Evolutionary conservation across 2,797 vertebrate genomes (phyloP).

Genomic region (Ataeniobius toweri): DNA sequence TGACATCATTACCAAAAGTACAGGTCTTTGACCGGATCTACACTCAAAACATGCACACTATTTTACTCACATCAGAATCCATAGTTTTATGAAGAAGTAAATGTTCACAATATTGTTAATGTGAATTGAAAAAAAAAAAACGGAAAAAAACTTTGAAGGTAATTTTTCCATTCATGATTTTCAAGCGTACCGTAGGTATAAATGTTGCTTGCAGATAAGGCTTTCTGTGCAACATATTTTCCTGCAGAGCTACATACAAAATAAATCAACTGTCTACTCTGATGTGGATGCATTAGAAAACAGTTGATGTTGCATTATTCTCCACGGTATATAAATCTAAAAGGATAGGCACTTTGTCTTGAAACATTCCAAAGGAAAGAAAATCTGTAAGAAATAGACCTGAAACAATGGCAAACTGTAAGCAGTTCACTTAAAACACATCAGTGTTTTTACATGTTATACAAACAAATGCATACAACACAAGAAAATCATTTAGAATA

Average conservation of each 20-base stretch:
- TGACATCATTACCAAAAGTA: conserved; percentile 47
- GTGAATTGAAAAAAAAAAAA: conserved; percentile 58
- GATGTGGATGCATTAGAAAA: conserved; percentile 77
- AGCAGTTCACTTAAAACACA: conserved; percentile 74
- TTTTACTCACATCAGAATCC: conserved; percentile 49
- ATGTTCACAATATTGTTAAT: conserved; percentile 46
- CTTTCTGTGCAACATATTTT: conserved; percentile 69
- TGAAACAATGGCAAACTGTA: conserved; percentile 82
- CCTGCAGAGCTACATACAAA: conserved; percentile 65
- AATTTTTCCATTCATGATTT: conserved; percentile 37
- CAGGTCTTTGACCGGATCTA: conserved; percentile 50
- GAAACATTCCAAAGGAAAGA: conserved; percentile 79
- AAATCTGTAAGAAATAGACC: conserved; percentile 84
- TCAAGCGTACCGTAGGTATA: conserved; percentile 40
- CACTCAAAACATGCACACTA: conserved; percentile 65
- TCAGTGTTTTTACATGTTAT: conserved; percentile 71
- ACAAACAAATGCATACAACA: conserved; percentile 82
- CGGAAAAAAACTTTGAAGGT: conserved; percentile 43
- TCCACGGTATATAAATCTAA: conserved; percentile 82
- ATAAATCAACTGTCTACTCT: conserved; percentile 54
- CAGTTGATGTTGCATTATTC: conserved; percentile 79
- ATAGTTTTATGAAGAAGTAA: conserved; percentile 54
- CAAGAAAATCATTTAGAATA: conserved; percentile 78
- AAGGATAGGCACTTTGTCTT: conserved; percentile 96
- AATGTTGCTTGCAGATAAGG: conserved; percentile 68